A percentile compares a stretch with the other conserved stretches of the same genome.
Conservation (phyloP, 2,888 invertebrate genomes). For the Parascotia fuliginaria region DNA sequence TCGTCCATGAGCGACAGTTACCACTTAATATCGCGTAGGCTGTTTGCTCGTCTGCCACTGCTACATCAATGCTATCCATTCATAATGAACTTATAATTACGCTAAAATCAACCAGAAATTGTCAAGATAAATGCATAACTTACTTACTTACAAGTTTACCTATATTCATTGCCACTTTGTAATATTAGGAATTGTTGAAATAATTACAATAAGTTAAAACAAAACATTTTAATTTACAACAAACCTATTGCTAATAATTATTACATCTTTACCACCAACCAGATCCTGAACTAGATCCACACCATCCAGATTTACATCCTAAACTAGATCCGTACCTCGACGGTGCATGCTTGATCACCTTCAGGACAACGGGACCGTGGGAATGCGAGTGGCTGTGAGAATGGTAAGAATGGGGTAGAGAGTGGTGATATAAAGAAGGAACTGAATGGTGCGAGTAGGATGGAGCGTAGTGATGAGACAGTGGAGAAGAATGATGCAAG, state of each 20-base stretch:
- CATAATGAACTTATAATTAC: no score
- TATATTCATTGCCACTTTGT: no score
- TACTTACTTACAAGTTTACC: no score
- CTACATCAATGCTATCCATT: no score
- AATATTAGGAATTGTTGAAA: no score
- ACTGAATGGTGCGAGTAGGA: neutral
- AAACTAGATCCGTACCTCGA: constrained; percentile 6
- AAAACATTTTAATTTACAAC: neutral
- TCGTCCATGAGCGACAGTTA: no score
- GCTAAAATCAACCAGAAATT: no score
- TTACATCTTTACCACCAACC: constrained; percentile 32
- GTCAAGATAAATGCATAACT: no score
- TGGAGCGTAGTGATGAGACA: constrained; percentile 1
- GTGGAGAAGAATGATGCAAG: neutral
- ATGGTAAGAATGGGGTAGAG: constrained; percentile 2
- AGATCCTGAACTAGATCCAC: constrained; percentile 6
- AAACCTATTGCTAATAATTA: neutral
- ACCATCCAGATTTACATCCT: neutral
- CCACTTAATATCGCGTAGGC: no score
- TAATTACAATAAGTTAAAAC: no score
- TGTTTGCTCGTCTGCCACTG: no score
- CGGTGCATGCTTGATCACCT: constrained; percentile 23
- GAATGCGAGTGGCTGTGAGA: neutral
- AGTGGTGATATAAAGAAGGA: neutral
- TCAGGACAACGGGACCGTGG: constrained; percentile 28